A percentile compares a stretch with the other conserved stretches of the same genome.
Conservation (phyloP, 2,888 invertebrate genomes). For the Eremobia ochroleuca region DNA sequence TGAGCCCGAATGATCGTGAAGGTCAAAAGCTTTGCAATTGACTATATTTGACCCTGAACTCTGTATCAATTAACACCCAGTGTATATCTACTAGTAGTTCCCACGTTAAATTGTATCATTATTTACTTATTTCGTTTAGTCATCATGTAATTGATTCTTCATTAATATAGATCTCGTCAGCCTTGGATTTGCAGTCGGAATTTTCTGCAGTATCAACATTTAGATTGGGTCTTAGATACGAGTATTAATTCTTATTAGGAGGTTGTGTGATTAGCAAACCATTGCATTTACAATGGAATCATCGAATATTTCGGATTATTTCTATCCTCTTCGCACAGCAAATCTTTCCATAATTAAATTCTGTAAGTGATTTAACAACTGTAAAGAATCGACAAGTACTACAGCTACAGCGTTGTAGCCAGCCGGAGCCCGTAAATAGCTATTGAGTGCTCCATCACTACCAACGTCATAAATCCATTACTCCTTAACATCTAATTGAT, state of each 20-base stretch:
- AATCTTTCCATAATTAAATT: not conserved
- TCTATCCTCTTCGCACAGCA: not conserved
- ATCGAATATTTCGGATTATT: not conserved
- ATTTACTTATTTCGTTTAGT: constrained; percentile 45
- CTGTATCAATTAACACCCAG: constrained; percentile 51
- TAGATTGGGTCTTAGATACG: constrained; percentile 9
- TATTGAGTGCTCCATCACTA: constrained; percentile 41
- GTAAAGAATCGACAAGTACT: constrained; percentile 1
- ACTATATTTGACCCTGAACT: constrained; percentile 55
- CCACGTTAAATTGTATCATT: constrained; percentile 63
- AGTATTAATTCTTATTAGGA: not conserved
- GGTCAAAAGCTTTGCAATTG: constrained; percentile 57
- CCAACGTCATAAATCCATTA: constrained; percentile 36
- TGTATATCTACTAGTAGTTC: constrained; percentile 51
- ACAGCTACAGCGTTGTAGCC: not conserved
- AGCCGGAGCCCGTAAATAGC: constrained; percentile 6
- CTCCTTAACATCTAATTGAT: constrained; percentile 59
- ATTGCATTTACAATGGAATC: not conserved
- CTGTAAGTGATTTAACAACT: constrained; percentile 8
- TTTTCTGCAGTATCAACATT: constrained; percentile 7
- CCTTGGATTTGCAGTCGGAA: constrained; percentile 41
- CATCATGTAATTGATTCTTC: constrained; percentile 50
- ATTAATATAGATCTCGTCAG: constrained; percentile 42
- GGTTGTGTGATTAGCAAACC: not conserved
- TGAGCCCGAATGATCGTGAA: constrained; percentile 41